Evolutionary conservation across 2,113 vertebrate genomes (phyloP).

Genomic region (Mirounga angustirostris): DNA sequence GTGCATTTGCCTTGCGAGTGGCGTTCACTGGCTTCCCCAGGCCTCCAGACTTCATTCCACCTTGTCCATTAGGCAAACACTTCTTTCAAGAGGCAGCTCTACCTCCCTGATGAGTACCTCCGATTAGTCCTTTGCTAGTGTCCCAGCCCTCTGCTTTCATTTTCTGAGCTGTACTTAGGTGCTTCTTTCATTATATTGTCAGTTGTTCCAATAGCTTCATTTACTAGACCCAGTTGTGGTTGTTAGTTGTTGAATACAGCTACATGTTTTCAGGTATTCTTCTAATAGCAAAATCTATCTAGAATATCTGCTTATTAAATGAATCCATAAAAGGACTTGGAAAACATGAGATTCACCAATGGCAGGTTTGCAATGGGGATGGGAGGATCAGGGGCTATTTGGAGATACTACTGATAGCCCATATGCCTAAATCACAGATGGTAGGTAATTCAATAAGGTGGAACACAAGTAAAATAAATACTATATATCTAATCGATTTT

Average conservation of each 20-base stretch:
- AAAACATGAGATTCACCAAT: not conserved
- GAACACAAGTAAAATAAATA: not conserved
- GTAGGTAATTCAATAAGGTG: not conserved
- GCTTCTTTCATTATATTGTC: not conserved
- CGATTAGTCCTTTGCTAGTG: not conserved
- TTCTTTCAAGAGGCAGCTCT: not conserved
- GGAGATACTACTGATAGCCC: not conserved
- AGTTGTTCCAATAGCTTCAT: not conserved
- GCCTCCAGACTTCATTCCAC: not conserved
- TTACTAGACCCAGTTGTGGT: not conserved
- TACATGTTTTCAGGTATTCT: not conserved
- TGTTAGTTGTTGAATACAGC: not conserved
- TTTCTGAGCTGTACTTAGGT: not conserved
- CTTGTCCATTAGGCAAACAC: not conserved
- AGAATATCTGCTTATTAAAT: not conserved
- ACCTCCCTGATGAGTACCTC: not conserved
- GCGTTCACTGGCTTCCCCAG: fast-evolving
- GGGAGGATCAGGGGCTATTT: no score
- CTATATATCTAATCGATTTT: not conserved
- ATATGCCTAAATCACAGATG: not conserved
- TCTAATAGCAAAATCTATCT: not conserved
- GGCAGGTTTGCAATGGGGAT: not conserved
- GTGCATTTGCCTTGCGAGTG: not conserved
- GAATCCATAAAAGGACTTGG: not conserved
- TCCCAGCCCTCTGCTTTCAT: not conserved